Evolutionary conservation across 1,140 invertebrate genomes (phyloP).

Genomic region (Solenopsis fugax): DNA sequence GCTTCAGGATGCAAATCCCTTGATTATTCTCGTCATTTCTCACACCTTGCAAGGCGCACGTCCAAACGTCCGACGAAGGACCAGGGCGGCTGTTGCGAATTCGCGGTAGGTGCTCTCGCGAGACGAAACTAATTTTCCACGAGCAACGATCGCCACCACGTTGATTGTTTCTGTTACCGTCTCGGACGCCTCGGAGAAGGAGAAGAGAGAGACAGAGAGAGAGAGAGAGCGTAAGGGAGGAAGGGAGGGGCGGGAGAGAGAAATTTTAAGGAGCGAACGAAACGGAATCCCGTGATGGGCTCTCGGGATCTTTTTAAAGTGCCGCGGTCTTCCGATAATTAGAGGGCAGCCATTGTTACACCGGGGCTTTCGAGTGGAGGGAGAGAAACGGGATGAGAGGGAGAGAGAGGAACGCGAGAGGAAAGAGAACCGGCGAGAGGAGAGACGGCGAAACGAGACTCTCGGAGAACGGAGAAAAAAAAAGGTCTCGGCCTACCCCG

Average conservation of each 20-base stretch:
- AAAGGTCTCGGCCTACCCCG: constrained; percentile 33
- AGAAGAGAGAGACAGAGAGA: constrained; percentile 1
- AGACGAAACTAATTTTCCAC: constrained; percentile 81
- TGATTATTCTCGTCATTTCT: constrained; percentile 22
- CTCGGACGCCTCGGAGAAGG: constrained; percentile 1
- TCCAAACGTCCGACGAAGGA: not conserved
- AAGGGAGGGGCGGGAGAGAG: constrained; percentile 44
- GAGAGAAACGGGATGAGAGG: constrained; percentile 53
- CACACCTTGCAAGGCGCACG: not conserved
- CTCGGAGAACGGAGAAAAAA: constrained; percentile 56
- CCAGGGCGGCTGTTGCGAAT: not conserved
- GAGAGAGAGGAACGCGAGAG: constrained; percentile 56
- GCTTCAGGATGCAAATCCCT: not conserved
- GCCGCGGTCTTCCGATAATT: constrained; percentile 86
- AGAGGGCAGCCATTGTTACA: constrained; percentile 86
- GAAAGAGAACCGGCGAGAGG: constrained; percentile 53
- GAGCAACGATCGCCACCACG: constrained; percentile 70
- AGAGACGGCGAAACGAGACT: constrained; percentile 70
- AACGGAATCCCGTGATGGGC: constrained; percentile 83
- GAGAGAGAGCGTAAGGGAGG: not conserved
- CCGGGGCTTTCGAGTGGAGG: constrained; percentile 65
- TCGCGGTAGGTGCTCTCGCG: constrained; percentile 68
- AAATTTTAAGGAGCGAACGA: constrained; percentile 83
- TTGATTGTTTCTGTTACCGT: constrained; percentile 79
- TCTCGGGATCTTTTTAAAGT: constrained; percentile 84